Evolutionary conservation across 37 sponge, comb jelly and placozoan species (phyloP).

Genomic region (Cliona cf. orientalis): DNA sequence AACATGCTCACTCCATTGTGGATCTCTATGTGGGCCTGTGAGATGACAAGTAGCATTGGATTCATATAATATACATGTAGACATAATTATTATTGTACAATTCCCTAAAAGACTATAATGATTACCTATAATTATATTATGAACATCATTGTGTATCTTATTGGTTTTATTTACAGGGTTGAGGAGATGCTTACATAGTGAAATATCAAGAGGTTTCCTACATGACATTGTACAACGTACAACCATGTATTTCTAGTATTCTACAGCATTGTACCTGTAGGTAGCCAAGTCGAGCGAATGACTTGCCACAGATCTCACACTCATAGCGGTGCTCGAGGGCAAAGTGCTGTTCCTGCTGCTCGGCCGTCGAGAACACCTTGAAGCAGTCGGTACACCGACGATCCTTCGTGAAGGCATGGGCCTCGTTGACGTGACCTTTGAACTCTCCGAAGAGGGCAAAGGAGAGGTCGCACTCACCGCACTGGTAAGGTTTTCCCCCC

Average conservation of each 20-base stretch:
- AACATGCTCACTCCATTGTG: constrained; percentile 51
- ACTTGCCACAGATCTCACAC: constrained; percentile 68
- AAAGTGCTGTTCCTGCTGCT: constrained; percentile 46
- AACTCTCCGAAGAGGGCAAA: constrained; percentile 59
- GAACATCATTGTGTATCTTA: too few species aligned
- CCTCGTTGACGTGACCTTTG: constrained; percentile 33
- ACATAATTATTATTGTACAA: too few species aligned
- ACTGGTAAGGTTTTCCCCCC: constrained; percentile 56
- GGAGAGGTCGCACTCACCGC: constrained; percentile 43
- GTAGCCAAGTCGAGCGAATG: constrained; percentile 68
- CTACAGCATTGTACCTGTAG: too few species aligned
- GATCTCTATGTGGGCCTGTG: constrained; percentile 63
- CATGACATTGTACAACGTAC: too few species aligned
- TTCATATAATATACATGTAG: too few species aligned
- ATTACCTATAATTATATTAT: too few species aligned
- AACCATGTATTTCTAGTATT: too few species aligned
- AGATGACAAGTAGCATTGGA: too few species aligned
- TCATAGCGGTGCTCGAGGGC: constrained; percentile 49
- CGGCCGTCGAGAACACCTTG: constrained; percentile 44
- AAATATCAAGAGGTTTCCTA: too few species aligned
- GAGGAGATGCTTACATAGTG: too few species aligned
- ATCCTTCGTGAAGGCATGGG: constrained; percentile 49
- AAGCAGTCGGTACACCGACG: constrained; percentile 58
- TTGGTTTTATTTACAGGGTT: too few species aligned
- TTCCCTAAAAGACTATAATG: too few species aligned